Evolutionary conservation across 2,888 invertebrate genomes (phyloP).

Genomic region (Drosophila infuscata): DNA sequence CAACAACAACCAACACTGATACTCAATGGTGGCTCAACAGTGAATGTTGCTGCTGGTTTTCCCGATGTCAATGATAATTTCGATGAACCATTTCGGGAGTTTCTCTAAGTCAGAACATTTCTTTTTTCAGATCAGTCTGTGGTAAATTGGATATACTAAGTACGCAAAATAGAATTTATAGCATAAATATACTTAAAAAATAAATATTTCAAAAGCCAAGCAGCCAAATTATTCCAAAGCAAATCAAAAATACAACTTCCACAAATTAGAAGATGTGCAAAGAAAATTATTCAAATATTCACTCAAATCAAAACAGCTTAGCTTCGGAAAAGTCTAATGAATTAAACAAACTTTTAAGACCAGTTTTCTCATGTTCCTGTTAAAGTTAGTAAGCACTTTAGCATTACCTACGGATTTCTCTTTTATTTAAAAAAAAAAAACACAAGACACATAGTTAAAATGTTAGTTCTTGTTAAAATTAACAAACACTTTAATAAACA

Average conservation of each 20-base stretch:
- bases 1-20: conserved; percentile 63
- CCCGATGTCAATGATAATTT: conserved; percentile 82
- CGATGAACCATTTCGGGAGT: conserved; percentile 84
- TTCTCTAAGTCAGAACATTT: conserved; percentile 73
- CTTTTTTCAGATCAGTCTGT: conserved; percentile 34
- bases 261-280: conserved; percentile 3
- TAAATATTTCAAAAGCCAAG: neutral
- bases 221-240: conserved; percentile 1
- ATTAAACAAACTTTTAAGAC: neutral
- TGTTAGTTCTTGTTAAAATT: neutral
- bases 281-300: neutral
- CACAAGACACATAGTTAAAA: neutral
- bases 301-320: neutral
- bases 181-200: conserved; percentile 16
- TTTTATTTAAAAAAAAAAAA: no score
- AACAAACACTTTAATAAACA: neutral
- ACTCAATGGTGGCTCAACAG: conserved; percentile 62
- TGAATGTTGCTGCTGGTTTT: conserved; percentile 56
- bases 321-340: neutral
- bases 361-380: neutral
- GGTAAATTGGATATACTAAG: conserved; percentile 51
- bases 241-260: neutral
- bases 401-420: no score
- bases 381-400: conserved; percentile 9
- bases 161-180: conserved; percentile 54